Evolutionary conservation across 2,113 vertebrate species (phyloP).

Genomic region (Lucifuga dentata): DNA sequence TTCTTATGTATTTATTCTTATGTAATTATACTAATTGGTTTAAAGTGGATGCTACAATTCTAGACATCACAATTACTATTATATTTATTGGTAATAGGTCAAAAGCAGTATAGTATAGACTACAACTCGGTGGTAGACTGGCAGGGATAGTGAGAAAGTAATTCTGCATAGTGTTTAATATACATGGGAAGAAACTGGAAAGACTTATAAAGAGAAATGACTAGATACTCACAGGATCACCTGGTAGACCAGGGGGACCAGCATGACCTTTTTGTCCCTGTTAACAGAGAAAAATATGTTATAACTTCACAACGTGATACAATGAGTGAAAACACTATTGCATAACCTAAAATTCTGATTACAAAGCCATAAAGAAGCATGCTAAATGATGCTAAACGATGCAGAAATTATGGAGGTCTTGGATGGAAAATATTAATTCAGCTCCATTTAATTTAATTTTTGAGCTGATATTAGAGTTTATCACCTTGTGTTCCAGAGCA

Average conservation of each 20-base stretch:
- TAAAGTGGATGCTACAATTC: neutral
- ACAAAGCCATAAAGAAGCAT: neutral
- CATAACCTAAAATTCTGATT: conserved; percentile 2
- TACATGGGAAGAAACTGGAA: neutral
- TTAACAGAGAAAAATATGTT: conserved; percentile 30
- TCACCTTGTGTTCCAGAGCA: conserved; percentile 16
- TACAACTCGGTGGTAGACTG: no score
- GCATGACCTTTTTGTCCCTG: conserved; percentile 94
- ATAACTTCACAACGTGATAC: neutral
- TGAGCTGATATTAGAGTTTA: conserved; percentile 12
- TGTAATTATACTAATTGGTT: neutral
- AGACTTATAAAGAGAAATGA: neutral
- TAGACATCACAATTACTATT: neutral
- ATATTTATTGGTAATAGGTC: neutral
- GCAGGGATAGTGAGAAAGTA: neutral
- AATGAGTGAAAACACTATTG: neutral
- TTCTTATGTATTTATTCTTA: no score
- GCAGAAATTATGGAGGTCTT: neutral
- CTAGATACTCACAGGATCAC: conserved; percentile 91
- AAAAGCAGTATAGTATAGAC: neutral
- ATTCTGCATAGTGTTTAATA: neutral
- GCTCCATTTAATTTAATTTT: neutral
- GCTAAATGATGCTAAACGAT: neutral
- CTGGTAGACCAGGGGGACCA: conserved; percentile 90
- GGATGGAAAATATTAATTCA: neutral